Conservation (phyloP, 2,888 invertebrate genomes). For the Aporophyla lueneburgensis region DNA sequence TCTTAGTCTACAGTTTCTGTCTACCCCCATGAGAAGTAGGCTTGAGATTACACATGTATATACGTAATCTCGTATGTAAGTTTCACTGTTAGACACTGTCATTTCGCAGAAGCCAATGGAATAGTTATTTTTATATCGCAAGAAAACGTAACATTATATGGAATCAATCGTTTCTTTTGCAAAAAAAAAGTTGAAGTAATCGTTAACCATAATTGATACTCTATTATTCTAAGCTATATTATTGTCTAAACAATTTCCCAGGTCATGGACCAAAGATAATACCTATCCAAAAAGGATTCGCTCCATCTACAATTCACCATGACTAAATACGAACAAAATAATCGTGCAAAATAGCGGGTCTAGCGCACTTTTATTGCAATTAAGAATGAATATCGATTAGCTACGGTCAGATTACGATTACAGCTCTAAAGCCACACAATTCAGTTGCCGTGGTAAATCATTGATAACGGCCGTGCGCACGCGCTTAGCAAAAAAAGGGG, state of each 20-base stretch:
- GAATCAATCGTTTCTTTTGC: background rate
- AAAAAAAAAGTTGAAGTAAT: background rate
- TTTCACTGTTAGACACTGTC: background rate
- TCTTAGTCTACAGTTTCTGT: background rate
- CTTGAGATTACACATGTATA: background rate
- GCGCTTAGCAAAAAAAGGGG: constrained; percentile 53
- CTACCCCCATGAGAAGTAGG: background rate
- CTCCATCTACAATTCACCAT: constrained; percentile 26
- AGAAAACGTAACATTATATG: too few species aligned
- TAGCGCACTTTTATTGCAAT: constrained; percentile 60
- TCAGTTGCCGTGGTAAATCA: constrained; percentile 74
- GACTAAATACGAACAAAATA: constrained; percentile 41
- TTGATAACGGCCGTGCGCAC: constrained; percentile 72
- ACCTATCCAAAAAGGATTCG: constrained; percentile 7
- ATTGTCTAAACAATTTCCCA: constrained; percentile 1
- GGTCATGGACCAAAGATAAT: constrained; percentile 9
- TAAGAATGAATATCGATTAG: constrained; percentile 72
- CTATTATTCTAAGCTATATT: background rate
- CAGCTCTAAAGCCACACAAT: constrained; percentile 68
- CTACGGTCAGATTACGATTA: constrained; percentile 73
- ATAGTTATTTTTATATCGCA: background rate
- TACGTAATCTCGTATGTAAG: too few species aligned
- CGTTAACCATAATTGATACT: background rate
- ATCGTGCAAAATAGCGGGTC: constrained; percentile 47
- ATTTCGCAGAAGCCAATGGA: background rate